These are phyloP conservation scores for Telenomus remus DNA, from an alignment of 1,140 invertebrate species.

Conservation along the genomic window DNA sequence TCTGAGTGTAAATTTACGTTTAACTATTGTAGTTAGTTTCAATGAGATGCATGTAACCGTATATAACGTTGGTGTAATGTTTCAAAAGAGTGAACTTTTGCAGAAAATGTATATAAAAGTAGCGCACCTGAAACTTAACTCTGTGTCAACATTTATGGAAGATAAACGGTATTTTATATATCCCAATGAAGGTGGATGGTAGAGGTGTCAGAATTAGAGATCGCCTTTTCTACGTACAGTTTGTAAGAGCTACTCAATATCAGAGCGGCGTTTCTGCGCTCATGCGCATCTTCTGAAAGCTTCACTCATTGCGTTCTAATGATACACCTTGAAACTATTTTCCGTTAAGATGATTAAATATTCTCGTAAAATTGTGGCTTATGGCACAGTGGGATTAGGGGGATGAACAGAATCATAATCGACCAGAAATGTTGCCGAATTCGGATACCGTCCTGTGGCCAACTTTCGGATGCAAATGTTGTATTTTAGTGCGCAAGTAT, in stretches of 20 bases:
- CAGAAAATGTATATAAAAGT: too few species aligned
- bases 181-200: background rate
- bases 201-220: conserved; percentile 10
- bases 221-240: conserved; percentile 29
- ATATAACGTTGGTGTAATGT: background rate
- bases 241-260: conserved; percentile 57
- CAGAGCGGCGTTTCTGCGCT: conserved; percentile 36
- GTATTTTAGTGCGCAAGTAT: conserved; percentile 30
- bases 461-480: conserved; percentile 20
- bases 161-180: background rate
- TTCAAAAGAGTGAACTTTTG: background rate
- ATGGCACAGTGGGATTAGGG: conserved; percentile 55
- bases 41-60: background rate
- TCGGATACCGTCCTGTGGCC: conserved; percentile 30
- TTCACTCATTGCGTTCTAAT: conserved; percentile 38
- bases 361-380: conserved; percentile 55
- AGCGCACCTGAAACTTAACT: too few species aligned
- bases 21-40: background rate
- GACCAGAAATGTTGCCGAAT: conserved; percentile 40
- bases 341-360: conserved; percentile 48
- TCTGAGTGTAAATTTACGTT: background rate
- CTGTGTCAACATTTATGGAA: too few species aligned
- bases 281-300: conserved; percentile 55
- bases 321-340: conserved; percentile 46
- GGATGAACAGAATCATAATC: conserved; percentile 51